Evolutionary conservation across 2,888 invertebrate species (phyloP).

Genomic region (Argyra leucocephala): DNA sequence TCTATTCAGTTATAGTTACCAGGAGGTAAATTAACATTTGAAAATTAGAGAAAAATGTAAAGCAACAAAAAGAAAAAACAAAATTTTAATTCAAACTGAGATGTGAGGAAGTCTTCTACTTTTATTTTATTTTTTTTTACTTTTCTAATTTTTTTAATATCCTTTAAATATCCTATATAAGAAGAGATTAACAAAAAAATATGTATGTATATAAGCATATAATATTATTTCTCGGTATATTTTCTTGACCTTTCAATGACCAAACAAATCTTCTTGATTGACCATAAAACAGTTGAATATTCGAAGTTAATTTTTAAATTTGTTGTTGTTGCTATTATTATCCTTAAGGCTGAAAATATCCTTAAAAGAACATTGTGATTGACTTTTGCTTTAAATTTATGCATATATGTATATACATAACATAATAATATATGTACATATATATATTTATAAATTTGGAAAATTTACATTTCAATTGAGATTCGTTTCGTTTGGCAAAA

Average conservation of each 20-base stretch:
- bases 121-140: too few relatives aligned
- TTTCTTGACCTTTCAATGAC: constrained; percentile 4
- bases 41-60: background rate
- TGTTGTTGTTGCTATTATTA: background rate
- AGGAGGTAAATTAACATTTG: background rate
- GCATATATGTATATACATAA: background rate
- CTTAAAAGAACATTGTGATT: constrained; percentile 4
- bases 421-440: background rate
- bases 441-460: background rate
- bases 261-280: constrained; percentile 1
- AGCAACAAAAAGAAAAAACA: too few relatives aligned
- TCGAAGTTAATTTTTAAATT: background rate
- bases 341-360: background rate
- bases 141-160: too few relatives aligned
- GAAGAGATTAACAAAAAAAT: background rate
- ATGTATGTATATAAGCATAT: background rate
- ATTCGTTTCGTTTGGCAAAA: background rate
- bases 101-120: too few relatives aligned
- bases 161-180: too few relatives aligned
- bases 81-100: too few relatives aligned
- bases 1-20: background rate
- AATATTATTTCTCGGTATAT: background rate
- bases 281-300: background rate
- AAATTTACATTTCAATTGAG: constrained; percentile 4
- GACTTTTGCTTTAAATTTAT: background rate